phyloP scores from a whole-genome alignment of 2,888 invertebrate genomes.

The Perizoma affinitatum region DNA sequence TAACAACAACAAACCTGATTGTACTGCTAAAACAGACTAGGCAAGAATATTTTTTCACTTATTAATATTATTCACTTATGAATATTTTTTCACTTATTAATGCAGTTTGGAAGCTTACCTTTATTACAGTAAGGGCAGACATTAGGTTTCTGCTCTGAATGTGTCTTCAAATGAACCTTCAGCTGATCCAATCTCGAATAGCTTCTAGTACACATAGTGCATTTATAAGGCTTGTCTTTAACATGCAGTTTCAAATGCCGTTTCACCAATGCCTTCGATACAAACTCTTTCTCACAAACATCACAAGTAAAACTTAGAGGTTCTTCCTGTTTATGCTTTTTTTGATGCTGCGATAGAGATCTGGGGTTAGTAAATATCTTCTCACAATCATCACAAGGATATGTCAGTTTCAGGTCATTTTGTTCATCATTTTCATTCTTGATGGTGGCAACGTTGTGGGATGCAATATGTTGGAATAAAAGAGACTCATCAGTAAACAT shows the following conservation, averaged over 20 bases:
- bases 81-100: no score
- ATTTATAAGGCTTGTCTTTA: conserved; percentile 77
- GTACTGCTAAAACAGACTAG: no score
- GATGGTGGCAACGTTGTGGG: conserved; percentile 14
- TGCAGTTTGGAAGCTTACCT: conserved; percentile 57
- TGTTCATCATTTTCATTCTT: conserved; percentile 14
- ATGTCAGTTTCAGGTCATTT: not conserved
- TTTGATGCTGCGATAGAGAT: conserved; percentile 19
- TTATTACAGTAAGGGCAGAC: conserved; percentile 84
- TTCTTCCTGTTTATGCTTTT: conserved; percentile 42
- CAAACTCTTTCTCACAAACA: conserved; percentile 73
- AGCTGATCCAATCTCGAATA: conserved; percentile 84
- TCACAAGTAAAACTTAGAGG: conserved; percentile 68
- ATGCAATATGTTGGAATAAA: conserved; percentile 44
- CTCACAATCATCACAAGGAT: conserved; percentile 21
- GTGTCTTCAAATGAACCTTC: conserved; percentile 83
- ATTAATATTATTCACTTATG: no score
- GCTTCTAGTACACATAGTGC: conserved; percentile 82
- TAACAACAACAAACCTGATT: no score
- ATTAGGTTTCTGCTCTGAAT: conserved; percentile 82
- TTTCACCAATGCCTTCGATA: conserved; percentile 63
- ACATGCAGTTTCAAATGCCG: conserved; percentile 82
- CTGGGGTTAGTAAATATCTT: not conserved
- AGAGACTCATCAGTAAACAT: conserved; percentile 41
- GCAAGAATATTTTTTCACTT: no score